Conservation (phyloP, 2,113 vertebrate genomes). For the Cinclus mexicanus region DNA sequence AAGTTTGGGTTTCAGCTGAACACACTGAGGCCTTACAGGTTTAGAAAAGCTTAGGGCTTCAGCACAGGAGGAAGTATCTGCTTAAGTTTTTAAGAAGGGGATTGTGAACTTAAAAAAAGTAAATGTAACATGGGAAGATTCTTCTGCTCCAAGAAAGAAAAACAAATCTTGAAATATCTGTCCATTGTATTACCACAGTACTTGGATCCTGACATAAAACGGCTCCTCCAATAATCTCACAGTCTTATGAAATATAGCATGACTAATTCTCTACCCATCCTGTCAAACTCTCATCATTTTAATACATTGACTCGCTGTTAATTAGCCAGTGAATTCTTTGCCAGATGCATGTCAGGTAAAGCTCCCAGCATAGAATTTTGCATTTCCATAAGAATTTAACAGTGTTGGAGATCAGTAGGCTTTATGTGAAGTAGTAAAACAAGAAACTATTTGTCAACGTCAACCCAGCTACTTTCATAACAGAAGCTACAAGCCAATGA, state of each 20-base stretch:
- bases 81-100: background rate
- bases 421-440: background rate
- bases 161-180: background rate
- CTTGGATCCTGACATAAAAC: background rate
- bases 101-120: background rate
- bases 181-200: background rate
- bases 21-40: background rate
- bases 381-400: background rate
- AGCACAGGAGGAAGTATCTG: background rate
- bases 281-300: background rate
- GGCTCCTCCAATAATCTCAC: background rate
- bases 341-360: background rate
- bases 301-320: background rate
- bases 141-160: background rate
- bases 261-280: background rate
- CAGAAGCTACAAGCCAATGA: background rate
- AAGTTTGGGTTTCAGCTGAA: background rate
- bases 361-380: background rate
- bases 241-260: background rate
- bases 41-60: background rate
- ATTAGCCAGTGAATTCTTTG: background rate
- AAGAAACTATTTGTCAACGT: background rate
- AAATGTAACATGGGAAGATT: background rate
- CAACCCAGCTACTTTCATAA: background rate
- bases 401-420: fast-evolving